Evolutionary conservation across 37 sponge, comb jelly and placozoan genomes (phyloP).

Genomic region (Ephydatia muelleri): DNA sequence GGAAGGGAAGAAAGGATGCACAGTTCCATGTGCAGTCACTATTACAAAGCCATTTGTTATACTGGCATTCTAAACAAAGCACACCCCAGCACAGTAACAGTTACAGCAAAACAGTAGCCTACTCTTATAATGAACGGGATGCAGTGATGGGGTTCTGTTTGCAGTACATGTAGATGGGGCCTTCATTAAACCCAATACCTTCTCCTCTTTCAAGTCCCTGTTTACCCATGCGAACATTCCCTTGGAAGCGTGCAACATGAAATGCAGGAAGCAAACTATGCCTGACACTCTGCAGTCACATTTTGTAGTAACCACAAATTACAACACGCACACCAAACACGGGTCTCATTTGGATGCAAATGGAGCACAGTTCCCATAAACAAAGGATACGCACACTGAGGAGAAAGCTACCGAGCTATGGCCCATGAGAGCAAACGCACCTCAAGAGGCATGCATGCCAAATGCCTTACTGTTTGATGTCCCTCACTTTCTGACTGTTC

Average conservation of each 20-base stretch:
- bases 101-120: no score
- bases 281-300: neutral
- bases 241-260: neutral
- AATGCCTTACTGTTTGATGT: slow-evolving; percentile 27
- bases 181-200: neutral
- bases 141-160: neutral
- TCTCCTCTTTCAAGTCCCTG: neutral
- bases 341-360: neutral
- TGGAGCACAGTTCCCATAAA: no score
- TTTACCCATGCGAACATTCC: neutral
- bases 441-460: neutral
- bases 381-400: no score
- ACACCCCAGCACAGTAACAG: no score
- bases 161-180: neutral
- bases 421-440: no score
- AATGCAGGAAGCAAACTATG: neutral
- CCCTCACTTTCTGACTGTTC: neutral
- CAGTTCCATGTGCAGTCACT: no score
- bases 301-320: neutral
- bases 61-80: no score
- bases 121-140: no score
- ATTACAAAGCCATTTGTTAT: no score
- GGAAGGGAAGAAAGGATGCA: no score
- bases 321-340: neutral
- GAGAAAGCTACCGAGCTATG: no score